Evolutionary conservation across 2,797 vertebrate species (phyloP).

Genomic region (Urophycis tenuis): DNA sequence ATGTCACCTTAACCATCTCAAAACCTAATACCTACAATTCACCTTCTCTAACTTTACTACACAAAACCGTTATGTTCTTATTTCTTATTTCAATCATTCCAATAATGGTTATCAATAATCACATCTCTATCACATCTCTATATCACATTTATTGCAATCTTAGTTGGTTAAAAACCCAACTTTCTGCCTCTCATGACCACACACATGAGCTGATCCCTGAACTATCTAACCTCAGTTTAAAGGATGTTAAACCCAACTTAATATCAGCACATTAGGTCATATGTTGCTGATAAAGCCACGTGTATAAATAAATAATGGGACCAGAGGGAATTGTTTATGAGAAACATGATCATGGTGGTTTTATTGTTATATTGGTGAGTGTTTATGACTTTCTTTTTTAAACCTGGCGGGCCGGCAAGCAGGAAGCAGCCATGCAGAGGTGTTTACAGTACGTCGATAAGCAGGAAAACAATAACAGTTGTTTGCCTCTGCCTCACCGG

Average conservation of each 20-base stretch:
- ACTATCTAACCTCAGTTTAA: no score
- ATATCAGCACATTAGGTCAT: no score
- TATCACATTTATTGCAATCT: no score
- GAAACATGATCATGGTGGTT: not conserved
- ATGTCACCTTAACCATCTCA: no score
- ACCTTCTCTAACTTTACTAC: no score
- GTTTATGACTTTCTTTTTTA: not conserved
- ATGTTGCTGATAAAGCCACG: not conserved
- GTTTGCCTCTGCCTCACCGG: not conserved
- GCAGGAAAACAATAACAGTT: conserved; percentile 6
- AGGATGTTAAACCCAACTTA: no score
- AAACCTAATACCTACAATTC: no score
- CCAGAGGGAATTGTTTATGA: not conserved
- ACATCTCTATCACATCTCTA: no score
- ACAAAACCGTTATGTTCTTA: no score
- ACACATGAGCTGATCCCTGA: not conserved
- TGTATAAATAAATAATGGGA: not conserved
- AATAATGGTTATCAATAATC: no score
- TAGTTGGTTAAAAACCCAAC: not conserved
- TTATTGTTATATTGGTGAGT: not conserved
- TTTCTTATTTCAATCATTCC: no score
- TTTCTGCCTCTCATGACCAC: not conserved
- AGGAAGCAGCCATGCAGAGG: not conserved
- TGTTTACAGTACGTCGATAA: not conserved
- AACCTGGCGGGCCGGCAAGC: not conserved